phyloP scores from a whole-genome alignment of 2,113 vertebrate species.

The Nicator chloris region DNA sequence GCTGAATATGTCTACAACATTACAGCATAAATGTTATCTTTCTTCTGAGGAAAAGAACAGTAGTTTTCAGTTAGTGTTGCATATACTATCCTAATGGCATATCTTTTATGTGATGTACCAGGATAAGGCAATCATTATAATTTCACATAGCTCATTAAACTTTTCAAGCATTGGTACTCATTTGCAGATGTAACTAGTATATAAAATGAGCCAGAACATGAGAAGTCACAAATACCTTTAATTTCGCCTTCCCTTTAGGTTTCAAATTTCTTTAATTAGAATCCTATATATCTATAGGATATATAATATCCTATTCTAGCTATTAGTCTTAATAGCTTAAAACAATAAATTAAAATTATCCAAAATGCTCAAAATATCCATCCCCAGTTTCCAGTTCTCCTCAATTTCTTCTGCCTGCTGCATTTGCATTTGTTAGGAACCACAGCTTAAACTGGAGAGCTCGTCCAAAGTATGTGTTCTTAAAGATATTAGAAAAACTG shows the following conservation, averaged over 20 bases:
- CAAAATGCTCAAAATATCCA: background rate
- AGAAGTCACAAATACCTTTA: background rate
- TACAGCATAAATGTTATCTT: background rate
- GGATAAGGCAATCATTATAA: background rate
- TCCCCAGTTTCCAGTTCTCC: background rate
- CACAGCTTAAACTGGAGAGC: background rate
- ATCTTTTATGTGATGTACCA: background rate
- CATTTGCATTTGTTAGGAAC: background rate
- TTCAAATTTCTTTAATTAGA: background rate
- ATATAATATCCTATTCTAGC: background rate
- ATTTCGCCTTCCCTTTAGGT: background rate
- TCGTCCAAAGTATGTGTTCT: background rate
- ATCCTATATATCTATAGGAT: background rate
- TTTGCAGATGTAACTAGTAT: background rate
- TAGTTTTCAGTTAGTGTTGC: background rate
- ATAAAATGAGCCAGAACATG: background rate
- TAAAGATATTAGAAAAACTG: background rate
- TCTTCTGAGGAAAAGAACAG: background rate
- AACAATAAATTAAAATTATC: background rate
- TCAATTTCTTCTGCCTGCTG: background rate
- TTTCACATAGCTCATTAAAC: background rate
- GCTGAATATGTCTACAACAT: background rate
- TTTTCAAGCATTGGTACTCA: background rate
- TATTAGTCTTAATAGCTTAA: background rate
- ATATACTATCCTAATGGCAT: background rate